Evolutionary conservation across 2,888 invertebrate species (phyloP).

Genomic region (Tryphoninae sp.): DNA sequence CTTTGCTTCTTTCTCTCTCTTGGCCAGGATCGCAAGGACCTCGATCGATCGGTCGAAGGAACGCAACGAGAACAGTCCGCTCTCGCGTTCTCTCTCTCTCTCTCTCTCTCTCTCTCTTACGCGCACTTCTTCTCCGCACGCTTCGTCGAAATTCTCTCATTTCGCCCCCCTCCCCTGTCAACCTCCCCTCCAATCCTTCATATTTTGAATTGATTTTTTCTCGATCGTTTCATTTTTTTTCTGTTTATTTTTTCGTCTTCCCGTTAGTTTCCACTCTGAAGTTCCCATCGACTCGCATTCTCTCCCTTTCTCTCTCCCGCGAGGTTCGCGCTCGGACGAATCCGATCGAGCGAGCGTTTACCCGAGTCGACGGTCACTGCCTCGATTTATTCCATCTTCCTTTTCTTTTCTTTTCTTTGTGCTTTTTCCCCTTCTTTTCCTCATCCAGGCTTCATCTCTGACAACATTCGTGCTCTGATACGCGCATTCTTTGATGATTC

Average conservation of each 20-base stretch:
- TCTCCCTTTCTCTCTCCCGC: constrained; percentile 19
- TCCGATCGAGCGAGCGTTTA: constrained; percentile 52
- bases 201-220: constrained; percentile 9
- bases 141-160: constrained; percentile 52
- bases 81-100: constrained; percentile 42
- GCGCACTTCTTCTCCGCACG: constrained; percentile 55
- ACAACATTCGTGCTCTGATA: constrained; percentile 14
- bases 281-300: constrained; percentile 36
- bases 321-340: constrained; percentile 36
- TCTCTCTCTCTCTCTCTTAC: constrained; percentile 42
- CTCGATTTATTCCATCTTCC: constrained; percentile 15
- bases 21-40: constrained; percentile 52
- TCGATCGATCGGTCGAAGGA: constrained; percentile 59
- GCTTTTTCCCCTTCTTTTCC: background rate
- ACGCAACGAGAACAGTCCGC: constrained; percentile 36
- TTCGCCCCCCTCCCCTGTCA: constrained; percentile 40
- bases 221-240: constrained; percentile 5
- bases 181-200: constrained; percentile 34
- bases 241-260: background rate
- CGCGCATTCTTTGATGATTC: constrained; percentile 21
- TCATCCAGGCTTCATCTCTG: too few relatives aligned
- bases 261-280: constrained; percentile 32
- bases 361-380: constrained; percentile 49
- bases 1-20: constrained; percentile 42
- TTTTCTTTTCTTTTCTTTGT: background rate